A percentile compares a stretch with the other conserved stretches of the same genome.
Conservation (phyloP, 2,888 invertebrate species). For the Phyto melanocephala region DNA sequence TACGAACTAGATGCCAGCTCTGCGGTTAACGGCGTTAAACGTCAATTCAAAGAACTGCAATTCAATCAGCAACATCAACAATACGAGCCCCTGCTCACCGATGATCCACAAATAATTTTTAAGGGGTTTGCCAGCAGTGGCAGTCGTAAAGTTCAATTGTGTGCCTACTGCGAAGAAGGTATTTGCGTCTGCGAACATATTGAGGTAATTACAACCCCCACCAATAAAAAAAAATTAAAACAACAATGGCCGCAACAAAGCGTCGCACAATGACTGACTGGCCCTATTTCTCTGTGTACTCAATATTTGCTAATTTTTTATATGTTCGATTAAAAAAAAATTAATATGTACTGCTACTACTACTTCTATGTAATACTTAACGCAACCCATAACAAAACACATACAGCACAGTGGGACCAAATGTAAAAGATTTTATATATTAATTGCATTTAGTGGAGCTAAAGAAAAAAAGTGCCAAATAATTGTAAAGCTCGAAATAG, state of each 20-base stretch:
- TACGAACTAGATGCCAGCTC: constrained; percentile 70
- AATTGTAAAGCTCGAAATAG: too few relatives aligned
- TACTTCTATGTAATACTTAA: constrained; percentile 40
- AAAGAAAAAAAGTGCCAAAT: not conserved
- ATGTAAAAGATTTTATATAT: too few relatives aligned
- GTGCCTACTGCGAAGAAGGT: constrained; percentile 78
- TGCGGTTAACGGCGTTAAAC: constrained; percentile 69
- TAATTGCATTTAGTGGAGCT: not conserved
- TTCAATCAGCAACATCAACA: constrained; percentile 72
- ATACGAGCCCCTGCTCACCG: constrained; percentile 75
- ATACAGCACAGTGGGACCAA: not conserved
- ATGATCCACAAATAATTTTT: constrained; percentile 76
- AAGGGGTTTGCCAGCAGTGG: constrained; percentile 73
- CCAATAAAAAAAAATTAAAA: too few relatives aligned
- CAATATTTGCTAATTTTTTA: not conserved
- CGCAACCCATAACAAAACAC: constrained; percentile 27
- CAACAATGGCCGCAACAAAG: constrained; percentile 12
- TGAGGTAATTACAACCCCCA: constrained; percentile 75
- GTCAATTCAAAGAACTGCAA: constrained; percentile 74
- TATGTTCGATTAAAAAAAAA: not conserved
- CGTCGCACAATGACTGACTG: constrained; percentile 23
- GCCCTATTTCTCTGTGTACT: constrained; percentile 13
- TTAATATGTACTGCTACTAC: too few relatives aligned
- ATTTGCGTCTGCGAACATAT: constrained; percentile 79
- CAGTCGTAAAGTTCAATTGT: constrained; percentile 75